Base-by-base conservation (phyloP, 2,797 vertebrate genomes). In the Pygocentrus nattereri region DNA sequence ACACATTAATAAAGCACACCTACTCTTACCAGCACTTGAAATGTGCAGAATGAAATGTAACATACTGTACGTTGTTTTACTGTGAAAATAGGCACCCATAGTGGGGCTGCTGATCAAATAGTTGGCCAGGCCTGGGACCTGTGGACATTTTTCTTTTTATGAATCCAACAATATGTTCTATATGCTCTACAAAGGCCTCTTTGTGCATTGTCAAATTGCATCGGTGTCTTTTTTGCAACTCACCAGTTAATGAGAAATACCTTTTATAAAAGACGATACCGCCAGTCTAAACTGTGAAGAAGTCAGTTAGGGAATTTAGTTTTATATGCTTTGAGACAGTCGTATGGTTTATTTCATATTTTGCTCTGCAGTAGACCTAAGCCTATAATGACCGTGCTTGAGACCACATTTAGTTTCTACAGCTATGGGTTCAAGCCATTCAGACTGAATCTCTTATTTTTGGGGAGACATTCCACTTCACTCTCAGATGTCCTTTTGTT, bases 41-140 rank as follows among this genome's bases (percentile, higher is more conserved):
- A n/a, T n/a, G 89, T 92, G 88, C 92, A 91, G 91, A 93, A 87
- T 77, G 85, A 88, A 90, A 89, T 90, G 88, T 93, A 92, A 92
- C 92, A 91, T 93, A 93, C 92, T 92, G 91, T 93, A 90, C 89
- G 81, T 82, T 88, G 80, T 82, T 89, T 87, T 85, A 94, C 92
- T 95, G 94, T 95, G 93, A 94, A 93, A 54, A 74, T 47, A 69
- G 72, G 71, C 76, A 65, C 76, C 83, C 71, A 49, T 27, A 27
- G 67, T 16, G 49, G 68, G 68, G 77, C 41, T 74, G 67, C 67
- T 65, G 52, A 76, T 76, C 62, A 50, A 68, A 49, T 41, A 44
- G 25, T 47, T 44, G 78, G 50, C 41, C 69, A 81, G 38, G 76
- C 70, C 49, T 58, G 19, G 73, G 79, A 81, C 82, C 72, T 84